phyloP scores from a whole-genome alignment of 2,888 invertebrate species.

The Ganaspis brasiliensis region DNA sequence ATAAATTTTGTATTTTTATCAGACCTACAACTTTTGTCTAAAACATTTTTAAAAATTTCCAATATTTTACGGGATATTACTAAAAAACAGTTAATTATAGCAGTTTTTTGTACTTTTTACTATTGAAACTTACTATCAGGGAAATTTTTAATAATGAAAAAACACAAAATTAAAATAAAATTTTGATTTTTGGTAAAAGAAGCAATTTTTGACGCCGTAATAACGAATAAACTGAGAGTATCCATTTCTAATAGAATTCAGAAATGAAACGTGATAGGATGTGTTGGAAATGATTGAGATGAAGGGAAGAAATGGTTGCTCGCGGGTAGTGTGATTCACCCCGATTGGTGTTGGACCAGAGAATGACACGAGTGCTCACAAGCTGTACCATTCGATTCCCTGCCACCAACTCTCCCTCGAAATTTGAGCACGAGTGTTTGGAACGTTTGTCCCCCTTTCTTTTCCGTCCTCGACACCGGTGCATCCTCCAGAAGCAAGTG shows the following conservation, averaged over 20 bases:
- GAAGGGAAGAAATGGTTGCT: slow-evolving; percentile 35
- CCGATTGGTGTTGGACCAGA: slow-evolving; percentile 72
- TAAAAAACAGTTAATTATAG: no score
- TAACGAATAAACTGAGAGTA: no score
- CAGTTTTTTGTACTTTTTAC: no score
- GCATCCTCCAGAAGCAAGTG: slow-evolving; percentile 67
- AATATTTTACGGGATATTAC: no score
- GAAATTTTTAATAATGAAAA: no score
- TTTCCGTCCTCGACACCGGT: slow-evolving; percentile 56
- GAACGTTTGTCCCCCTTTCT: slow-evolving; percentile 59
- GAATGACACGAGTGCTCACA: slow-evolving; percentile 79
- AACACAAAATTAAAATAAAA: not conserved
- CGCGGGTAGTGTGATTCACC: slow-evolving; percentile 74
- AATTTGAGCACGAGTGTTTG: slow-evolving; percentile 67
- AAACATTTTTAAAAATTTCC: no score
- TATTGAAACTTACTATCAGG: no score
- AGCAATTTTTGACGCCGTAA: not conserved
- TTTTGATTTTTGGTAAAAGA: no score
- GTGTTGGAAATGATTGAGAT: not conserved
- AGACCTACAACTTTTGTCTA: no score
- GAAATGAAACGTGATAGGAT: not conserved
- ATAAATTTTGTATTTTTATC: no score
- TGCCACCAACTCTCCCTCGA: slow-evolving; percentile 60
- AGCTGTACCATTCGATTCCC: slow-evolving; percentile 70
- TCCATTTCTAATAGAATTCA: no score